Conservation (phyloP, 2,797 vertebrate genomes). For the Channallabes apus region DNA sequence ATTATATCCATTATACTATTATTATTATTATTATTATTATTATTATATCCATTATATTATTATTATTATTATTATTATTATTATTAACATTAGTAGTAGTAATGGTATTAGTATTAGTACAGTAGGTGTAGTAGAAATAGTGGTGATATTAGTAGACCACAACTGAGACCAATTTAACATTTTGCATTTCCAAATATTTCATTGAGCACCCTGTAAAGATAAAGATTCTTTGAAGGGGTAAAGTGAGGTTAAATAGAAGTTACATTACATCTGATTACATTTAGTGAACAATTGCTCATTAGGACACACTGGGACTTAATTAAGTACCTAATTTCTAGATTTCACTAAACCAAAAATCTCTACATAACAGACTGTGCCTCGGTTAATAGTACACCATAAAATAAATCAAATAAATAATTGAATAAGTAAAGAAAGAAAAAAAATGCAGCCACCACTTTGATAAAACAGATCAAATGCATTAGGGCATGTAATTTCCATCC, state of each 20-base stretch:
- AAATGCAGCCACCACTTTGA: conserved; percentile 19
- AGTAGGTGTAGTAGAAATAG: no score
- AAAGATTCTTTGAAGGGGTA: not conserved
- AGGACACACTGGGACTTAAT: not conserved
- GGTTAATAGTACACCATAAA: not conserved
- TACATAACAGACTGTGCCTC: not conserved
- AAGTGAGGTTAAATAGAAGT: not conserved
- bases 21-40: no score
- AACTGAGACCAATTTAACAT: not conserved
- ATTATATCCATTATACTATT: no score
- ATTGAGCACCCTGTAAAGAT: no score
- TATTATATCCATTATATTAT: no score
- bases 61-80: no score
- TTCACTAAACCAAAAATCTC: not conserved
- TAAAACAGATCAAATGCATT: conserved; percentile 43
- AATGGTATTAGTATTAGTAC: no score
- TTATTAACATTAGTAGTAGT: no score
- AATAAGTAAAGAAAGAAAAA: not conserved
- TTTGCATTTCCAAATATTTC: no score
- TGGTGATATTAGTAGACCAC: not conserved
- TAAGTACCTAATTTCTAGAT: not conserved
- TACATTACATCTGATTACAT: not conserved
- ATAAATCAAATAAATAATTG: not conserved
- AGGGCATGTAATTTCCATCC: conserved; percentile 32
- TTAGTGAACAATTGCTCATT: not conserved